A percentile compares a stretch with the other conserved stretches of the same genome.
These are phyloP conservation scores for Acomys russatus DNA, from an alignment of 2,797 vertebrate genomes.

Conservation along the genomic window DNA sequence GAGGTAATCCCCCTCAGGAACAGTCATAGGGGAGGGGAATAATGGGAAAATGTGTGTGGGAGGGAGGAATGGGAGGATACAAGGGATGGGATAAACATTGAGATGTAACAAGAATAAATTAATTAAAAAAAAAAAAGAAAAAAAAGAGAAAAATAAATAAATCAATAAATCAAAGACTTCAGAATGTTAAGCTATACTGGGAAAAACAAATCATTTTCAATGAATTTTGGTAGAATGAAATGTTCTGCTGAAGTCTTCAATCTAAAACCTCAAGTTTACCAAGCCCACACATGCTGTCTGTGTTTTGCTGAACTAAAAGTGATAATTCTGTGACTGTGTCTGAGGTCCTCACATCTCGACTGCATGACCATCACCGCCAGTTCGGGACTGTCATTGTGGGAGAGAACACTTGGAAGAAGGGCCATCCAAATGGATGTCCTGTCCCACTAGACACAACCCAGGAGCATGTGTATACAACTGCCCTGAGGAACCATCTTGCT, in stretches of 20 bases:
- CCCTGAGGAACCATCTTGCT: not conserved
- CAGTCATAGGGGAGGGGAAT: too few species aligned
- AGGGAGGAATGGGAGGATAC: too few species aligned
- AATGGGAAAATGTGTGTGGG: too few species aligned
- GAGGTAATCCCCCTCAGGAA: too few species aligned
- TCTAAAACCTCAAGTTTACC: not conserved
- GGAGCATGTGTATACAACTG: not conserved
- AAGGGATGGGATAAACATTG: too few species aligned
- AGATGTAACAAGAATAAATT: too few species aligned
- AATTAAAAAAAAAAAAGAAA: too few species aligned
- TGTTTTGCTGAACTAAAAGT: constrained; percentile 35
- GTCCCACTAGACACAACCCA: not conserved
- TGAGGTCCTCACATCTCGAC: not conserved
- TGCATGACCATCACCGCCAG: not conserved
- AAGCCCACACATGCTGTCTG: not conserved
- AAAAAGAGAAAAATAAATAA: too few species aligned
- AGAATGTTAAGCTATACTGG: not conserved
- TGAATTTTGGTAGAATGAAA: constrained; percentile 16
- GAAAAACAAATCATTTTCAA: constrained; percentile 52
- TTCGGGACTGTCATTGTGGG: not conserved
- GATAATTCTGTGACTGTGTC: not conserved
- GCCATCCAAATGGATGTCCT: not conserved
- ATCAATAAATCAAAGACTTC: not conserved
- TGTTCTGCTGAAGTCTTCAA: not conserved
- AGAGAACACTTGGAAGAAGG: not conserved